A percentile compares a stretch with the other conserved stretches of the same genome.
phyloP scores from a whole-genome alignment of 2,888 invertebrate species.

The Agrypnus murinus region DNA sequence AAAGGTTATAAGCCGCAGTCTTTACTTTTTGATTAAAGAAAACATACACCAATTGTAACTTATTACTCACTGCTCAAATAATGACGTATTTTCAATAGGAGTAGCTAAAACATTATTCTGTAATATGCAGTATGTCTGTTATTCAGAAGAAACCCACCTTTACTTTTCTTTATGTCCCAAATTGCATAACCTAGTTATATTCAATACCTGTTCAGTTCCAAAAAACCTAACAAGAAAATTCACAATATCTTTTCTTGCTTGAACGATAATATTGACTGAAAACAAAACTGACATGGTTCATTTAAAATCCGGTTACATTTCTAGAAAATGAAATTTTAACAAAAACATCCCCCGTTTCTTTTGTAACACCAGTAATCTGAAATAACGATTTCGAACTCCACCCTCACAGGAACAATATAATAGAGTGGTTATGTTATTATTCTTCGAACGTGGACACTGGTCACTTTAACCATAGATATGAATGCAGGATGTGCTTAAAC shows the following conservation, averaged over 20 bases:
- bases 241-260: neutral
- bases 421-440: conserved; percentile 30
- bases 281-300: neutral
- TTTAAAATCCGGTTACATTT: neutral
- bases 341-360: conserved; percentile 48
- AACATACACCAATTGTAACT: no score
- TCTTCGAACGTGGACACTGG: conserved; percentile 50
- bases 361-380: conserved; percentile 38
- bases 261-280: neutral
- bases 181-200: no score
- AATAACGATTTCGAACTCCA: conserved; percentile 43
- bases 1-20: no score
- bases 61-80: no score
- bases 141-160: no score
- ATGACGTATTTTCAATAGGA: no score
- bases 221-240: neutral
- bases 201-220: no score
- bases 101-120: no score
- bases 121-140: no score
- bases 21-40: no score
- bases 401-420: conserved; percentile 45
- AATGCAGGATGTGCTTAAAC: conserved; percentile 46
- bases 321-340: conserved; percentile 46
- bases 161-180: no score
- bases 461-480: conserved; percentile 42